Conservation (phyloP, 2,113 vertebrate species). For the Catharus bicknelli region DNA sequence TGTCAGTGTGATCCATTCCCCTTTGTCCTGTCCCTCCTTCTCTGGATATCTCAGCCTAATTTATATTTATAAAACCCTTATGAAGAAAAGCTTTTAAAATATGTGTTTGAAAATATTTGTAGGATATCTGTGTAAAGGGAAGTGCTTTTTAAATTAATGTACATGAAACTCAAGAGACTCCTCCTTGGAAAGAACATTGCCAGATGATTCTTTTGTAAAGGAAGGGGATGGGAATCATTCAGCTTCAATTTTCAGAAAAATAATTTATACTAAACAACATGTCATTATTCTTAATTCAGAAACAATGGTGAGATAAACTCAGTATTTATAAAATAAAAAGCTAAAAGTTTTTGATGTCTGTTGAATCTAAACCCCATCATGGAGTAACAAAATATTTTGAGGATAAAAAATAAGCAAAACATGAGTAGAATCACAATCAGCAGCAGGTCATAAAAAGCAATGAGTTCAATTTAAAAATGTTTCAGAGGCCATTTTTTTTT, state of each 20-base stretch:
- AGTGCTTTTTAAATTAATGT: background rate
- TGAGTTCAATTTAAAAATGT: background rate
- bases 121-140: background rate
- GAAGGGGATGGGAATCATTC: background rate
- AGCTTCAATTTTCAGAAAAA: background rate
- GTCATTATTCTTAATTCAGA: background rate
- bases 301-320: background rate
- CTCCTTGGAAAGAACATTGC: background rate
- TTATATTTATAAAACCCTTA: background rate
- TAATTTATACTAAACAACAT: too few species aligned
- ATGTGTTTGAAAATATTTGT: background rate
- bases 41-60: background rate
- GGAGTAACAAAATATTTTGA: background rate
- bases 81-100: background rate
- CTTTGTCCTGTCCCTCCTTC: background rate
- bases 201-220: background rate
- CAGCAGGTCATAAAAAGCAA: conserved; percentile 6
- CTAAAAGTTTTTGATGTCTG: background rate
- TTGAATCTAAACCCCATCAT: background rate
- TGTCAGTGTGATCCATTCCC: background rate
- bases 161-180: background rate
- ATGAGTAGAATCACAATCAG: background rate
- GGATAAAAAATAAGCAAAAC: background rate
- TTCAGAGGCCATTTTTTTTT: conserved; percentile 4
- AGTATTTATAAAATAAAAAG: background rate